Evolutionary conservation across 2,113 vertebrate species (phyloP).

Genomic region (Suncus etruscus): DNA sequence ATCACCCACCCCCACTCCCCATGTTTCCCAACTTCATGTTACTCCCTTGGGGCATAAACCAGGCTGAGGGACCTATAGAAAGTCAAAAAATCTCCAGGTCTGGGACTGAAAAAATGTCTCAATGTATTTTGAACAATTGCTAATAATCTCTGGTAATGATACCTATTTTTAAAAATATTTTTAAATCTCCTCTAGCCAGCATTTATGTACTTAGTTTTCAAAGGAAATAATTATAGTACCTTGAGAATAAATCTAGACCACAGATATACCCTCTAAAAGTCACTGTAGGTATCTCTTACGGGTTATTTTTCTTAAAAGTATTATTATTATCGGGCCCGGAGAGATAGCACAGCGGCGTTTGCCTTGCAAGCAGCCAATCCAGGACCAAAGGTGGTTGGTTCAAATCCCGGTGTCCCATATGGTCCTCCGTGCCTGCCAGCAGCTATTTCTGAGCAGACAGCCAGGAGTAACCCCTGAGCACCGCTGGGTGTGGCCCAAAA

Average conservation of each 20-base stretch:
- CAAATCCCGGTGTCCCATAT: too few species aligned
- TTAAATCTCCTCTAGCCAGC: neutral
- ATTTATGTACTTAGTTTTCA: neutral
- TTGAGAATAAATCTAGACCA: neutral
- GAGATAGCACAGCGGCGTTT: too few species aligned
- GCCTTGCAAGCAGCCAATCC: too few species aligned
- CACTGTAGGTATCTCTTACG: neutral
- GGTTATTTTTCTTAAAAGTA: slow-evolving; percentile 17
- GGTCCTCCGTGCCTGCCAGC: too few species aligned
- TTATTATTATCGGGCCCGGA: slow-evolving; percentile 19
- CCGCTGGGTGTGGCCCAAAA: too few species aligned
- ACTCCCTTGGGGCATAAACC: neutral
- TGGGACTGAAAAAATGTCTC: neutral
- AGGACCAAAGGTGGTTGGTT: too few species aligned
- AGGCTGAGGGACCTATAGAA: neutral
- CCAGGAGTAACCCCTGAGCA: too few species aligned
- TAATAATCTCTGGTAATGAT: neutral
- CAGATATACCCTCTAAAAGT: neutral
- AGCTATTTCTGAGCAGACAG: too few species aligned
- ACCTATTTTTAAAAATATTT: neutral
- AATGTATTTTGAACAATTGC: neutral
- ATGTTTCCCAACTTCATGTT: neutral
- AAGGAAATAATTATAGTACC: neutral
- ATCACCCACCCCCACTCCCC: neutral
- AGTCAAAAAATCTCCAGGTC: neutral